Evolutionary conservation across 1,140 invertebrate species (phyloP).

Genomic region (Melanaphis sacchari): DNA sequence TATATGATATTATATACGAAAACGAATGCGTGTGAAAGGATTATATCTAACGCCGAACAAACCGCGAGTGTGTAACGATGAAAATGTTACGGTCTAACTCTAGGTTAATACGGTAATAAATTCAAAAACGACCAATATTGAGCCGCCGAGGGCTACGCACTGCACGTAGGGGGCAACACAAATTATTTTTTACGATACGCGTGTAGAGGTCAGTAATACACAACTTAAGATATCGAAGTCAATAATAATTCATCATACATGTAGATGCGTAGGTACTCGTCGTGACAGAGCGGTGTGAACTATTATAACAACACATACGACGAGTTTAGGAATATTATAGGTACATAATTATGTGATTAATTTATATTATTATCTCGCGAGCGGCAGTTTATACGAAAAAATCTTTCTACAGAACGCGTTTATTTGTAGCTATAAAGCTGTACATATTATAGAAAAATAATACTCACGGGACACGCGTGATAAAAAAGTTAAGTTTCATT

Average conservation of each 20-base stretch:
- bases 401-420: neutral
- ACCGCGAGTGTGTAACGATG: neutral
- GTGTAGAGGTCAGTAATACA: neutral
- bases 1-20: neutral
- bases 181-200: neutral
- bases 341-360: neutral
- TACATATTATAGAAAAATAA: neutral
- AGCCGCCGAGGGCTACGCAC: neutral
- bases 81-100: neutral
- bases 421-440: neutral
- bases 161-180: neutral
- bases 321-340: neutral
- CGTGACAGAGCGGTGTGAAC: neutral
- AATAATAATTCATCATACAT: neutral
- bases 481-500: neutral
- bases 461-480: neutral
- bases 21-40: neutral
- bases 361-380: neutral
- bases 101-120: conserved; percentile 11
- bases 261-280: neutral
- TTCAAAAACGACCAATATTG: neutral
- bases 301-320: neutral
- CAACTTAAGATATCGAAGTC: neutral
- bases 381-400: neutral
- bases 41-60: neutral